A percentile compares a stretch with the other conserved stretches of the same genome.
Conservation (phyloP, 64 coral and sea anemone species). For the Anthopleura sola region DNA sequence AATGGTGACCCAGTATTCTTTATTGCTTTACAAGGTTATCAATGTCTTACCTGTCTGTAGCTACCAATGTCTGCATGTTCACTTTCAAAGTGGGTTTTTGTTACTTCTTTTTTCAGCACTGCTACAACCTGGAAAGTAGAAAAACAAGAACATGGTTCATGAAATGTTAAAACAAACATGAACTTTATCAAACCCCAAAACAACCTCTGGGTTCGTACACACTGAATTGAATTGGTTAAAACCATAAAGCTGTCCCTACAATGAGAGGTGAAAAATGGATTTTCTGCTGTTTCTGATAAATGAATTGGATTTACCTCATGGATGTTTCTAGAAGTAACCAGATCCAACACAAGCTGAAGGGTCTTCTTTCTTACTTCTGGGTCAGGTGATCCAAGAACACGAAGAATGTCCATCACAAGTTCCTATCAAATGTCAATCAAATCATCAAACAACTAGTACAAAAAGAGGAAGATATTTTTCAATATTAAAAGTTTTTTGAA, state of each 20-base stretch:
- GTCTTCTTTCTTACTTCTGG: conserved; percentile 99
- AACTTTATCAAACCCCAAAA: no score
- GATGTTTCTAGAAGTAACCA: conserved; percentile 94
- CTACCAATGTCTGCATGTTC: conserved; percentile 86
- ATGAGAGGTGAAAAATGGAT: no score
- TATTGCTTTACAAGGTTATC: not conserved
- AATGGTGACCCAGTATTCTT: no score
- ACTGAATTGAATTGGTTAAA: no score
- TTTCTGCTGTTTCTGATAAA: no score
- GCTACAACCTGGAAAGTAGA: conserved; percentile 72
- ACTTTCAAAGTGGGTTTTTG: conserved; percentile 95
- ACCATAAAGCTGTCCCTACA: no score
- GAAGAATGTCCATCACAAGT: conserved; percentile 99
- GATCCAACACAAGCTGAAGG: conserved; percentile 86
- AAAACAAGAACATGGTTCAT: no score
- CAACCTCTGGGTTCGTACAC: no score
- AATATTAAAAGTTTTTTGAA: no score
- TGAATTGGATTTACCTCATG: conserved; percentile 54
- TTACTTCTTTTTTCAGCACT: conserved; percentile 94
- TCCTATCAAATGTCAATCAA: conserved; percentile 45
- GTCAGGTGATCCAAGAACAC: conserved; percentile 88
- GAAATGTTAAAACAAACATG: no score
- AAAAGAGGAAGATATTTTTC: no score
- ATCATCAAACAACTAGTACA: not conserved
- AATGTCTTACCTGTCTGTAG: conserved; percentile 69